These are phyloP conservation scores for Mustela nigripes DNA, from an alignment of 2,113 vertebrate species.

Conservation along the genomic window DNA sequence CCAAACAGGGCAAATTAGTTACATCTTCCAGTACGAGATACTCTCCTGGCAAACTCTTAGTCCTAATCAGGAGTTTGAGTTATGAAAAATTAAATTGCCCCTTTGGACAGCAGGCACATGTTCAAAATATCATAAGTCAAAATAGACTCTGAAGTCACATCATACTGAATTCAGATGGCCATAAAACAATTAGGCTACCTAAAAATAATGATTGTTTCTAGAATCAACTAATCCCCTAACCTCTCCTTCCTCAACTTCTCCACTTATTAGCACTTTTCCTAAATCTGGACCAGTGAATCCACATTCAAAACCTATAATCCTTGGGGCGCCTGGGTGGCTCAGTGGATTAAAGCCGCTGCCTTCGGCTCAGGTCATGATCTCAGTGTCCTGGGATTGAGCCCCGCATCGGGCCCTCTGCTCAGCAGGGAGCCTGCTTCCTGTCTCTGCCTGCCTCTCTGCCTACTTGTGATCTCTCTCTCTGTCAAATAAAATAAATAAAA, in stretches of 20 bases:
- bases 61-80: background rate
- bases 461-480: too few relatives aligned
- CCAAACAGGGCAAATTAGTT: background rate
- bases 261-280: background rate
- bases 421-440: too few relatives aligned
- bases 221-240: background rate
- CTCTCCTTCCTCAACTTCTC: background rate
- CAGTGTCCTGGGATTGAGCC: too few relatives aligned
- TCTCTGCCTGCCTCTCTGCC: too few relatives aligned
- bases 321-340: too few relatives aligned
- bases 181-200: constrained; percentile 15
- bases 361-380: too few relatives aligned
- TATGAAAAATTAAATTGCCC: background rate
- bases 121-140: constrained; percentile 6
- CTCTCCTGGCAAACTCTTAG: background rate
- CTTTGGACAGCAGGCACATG: background rate
- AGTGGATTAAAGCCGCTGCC: too few relatives aligned
- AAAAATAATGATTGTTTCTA: background rate
- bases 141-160: background rate
- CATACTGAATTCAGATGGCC: background rate
- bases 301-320: background rate
- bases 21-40: background rate
- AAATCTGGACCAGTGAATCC: background rate
- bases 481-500: too few relatives aligned
- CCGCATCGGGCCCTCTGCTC: too few relatives aligned